A percentile compares a stretch with the other conserved stretches of the same genome.
phyloP scores from a whole-genome alignment of 2,888 invertebrate genomes.

The Drosophila pseudotalamancana region DNA sequence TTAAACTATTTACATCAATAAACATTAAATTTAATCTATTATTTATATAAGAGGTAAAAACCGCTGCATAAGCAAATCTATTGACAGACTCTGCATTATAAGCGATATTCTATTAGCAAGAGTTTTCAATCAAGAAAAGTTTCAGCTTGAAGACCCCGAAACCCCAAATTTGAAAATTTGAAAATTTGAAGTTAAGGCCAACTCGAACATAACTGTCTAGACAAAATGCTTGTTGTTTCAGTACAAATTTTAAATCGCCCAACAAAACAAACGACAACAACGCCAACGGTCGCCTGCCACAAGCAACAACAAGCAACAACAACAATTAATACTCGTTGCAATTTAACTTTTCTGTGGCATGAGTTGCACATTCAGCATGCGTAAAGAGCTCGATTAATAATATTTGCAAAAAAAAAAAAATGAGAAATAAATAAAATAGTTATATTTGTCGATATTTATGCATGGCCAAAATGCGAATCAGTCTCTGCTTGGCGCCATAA shows the following conservation, averaged over 20 bases:
- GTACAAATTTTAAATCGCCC: slow-evolving; percentile 28
- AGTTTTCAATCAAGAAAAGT: neutral
- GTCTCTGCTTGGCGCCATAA: slow-evolving; percentile 40
- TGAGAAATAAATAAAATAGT: slow-evolving; percentile 22
- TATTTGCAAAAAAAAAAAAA: slow-evolving; percentile 22
- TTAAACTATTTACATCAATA: neutral
- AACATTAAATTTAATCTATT: no score
- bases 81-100: no score
- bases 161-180: no score
- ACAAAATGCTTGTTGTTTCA: slow-evolving; percentile 72
- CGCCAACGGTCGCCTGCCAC: slow-evolving; percentile 17
- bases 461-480: slow-evolving; percentile 36
- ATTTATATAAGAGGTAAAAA: no score
- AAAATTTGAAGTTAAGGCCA: slow-evolving; percentile 59
- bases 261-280: slow-evolving; percentile 14
- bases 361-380: slow-evolving; percentile 65
- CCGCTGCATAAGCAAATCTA: no score
- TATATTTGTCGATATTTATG: slow-evolving; percentile 67
- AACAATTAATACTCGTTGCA: slow-evolving; percentile 24
- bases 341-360: slow-evolving; percentile 39
- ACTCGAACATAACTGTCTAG: slow-evolving; percentile 65
- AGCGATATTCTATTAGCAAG: no score
- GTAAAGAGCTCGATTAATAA: slow-evolving; percentile 69
- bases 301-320: slow-evolving; percentile 1
- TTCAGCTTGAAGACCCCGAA: slow-evolving; percentile 17